Percentiles rank a stretch among this genome's conserved stretches.
These are phyloP conservation scores for Mareca penelope DNA, from an alignment of 2,797 vertebrate species.

Conservation along the genomic window DNA sequence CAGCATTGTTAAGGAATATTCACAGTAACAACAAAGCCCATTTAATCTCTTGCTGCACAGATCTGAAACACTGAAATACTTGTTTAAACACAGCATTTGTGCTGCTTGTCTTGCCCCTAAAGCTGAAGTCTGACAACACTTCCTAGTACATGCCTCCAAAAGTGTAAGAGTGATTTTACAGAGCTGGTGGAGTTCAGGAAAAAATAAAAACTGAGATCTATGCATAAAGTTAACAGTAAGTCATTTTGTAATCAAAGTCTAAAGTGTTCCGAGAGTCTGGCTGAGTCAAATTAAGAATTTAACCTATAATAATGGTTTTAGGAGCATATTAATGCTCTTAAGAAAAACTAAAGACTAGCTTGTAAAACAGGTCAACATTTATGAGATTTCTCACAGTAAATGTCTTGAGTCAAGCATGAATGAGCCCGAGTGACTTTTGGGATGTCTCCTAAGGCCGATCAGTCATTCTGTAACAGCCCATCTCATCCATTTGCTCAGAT, in stretches of 20 bases:
- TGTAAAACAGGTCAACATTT: neutral
- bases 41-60: neutral
- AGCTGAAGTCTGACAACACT: neutral
- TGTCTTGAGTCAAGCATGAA: neutral
- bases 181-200: neutral
- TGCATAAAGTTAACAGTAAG: accelerated
- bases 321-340: neutral
- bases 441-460: accelerated
- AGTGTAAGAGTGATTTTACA: neutral
- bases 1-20: neutral
- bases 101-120: neutral
- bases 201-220: neutral
- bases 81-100: neutral
- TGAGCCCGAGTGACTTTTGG: neutral
- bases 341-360: neutral
- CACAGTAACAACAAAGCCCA: neutral
- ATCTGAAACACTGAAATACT: neutral
- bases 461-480: neutral
- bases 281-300: neutral
- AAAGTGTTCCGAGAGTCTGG: neutral
- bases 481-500: neutral
- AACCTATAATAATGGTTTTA: neutral
- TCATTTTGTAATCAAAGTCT: neutral
- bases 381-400: neutral
- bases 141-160: neutral